Conservation (phyloP, 2,888 invertebrate species). For the Zelleria hepariella region DNA sequence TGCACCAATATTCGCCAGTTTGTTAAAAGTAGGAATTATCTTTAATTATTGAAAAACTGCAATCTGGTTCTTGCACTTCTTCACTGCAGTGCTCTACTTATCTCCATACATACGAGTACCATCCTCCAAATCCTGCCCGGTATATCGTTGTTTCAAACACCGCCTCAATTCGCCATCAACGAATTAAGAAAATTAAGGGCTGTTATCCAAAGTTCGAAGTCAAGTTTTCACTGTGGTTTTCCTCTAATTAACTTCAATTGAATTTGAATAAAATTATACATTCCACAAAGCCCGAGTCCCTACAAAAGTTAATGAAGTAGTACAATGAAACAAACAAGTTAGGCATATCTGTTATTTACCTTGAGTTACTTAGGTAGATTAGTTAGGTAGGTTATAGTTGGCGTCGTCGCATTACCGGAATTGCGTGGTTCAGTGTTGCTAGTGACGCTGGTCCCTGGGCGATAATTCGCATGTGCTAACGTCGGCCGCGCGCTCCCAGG, state of each 20-base stretch:
- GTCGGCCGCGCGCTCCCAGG: neutral
- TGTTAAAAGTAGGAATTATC: no score
- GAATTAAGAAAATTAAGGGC: neutral
- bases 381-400: neutral
- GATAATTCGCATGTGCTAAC: slow-evolving; percentile 2
- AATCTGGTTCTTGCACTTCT: no score
- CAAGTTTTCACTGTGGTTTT: neutral
- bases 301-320: neutral
- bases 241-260: neutral
- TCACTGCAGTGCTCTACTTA: no score
- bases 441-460: neutral
- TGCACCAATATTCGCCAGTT: no score
- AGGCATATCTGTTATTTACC: neutral
- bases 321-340: neutral
- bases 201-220: neutral
- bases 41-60: no score
- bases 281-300: neutral
- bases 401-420: neutral
- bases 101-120: no score
- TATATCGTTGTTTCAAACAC: no score
- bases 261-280: neutral
- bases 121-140: no score
- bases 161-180: neutral
- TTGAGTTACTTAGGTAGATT: neutral
- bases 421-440: neutral